phyloP scores from a whole-genome alignment of 2,888 invertebrate species.

The Andrena hattorfiana region DNA sequence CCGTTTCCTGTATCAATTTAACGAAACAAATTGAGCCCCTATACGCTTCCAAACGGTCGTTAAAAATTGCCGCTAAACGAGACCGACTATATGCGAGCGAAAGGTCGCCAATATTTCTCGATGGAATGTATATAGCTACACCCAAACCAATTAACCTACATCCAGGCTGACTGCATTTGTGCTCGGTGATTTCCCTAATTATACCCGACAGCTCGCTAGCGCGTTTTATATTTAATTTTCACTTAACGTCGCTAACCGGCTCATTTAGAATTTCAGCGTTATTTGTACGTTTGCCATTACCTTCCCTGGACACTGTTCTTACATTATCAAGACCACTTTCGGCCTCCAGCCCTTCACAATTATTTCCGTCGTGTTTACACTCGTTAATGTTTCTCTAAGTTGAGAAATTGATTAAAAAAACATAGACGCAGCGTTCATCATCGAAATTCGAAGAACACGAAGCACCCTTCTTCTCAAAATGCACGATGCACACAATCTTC shows the following conservation, averaged over 20 bases:
- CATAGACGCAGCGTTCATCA: not conserved
- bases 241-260: constrained; percentile 15
- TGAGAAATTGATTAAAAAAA: too few relatives aligned
- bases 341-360: not conserved
- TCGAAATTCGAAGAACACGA: not conserved
- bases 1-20: constrained; percentile 44
- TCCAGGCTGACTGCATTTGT: constrained; percentile 49
- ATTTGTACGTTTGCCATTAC: not conserved
- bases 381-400: too few relatives aligned
- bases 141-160: constrained; percentile 68
- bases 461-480: not conserved
- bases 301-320: not conserved
- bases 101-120: constrained; percentile 34
- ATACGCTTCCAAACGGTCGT: constrained; percentile 47
- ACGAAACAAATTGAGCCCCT: constrained; percentile 33
- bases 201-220: constrained; percentile 40
- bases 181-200: constrained; percentile 57
- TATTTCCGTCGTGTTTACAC: not conserved
- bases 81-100: constrained; percentile 1
- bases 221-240: constrained; percentile 53
- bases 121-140: constrained; percentile 43
- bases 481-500: not conserved
- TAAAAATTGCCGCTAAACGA: constrained; percentile 54
- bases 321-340: not conserved
- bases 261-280: not conserved